phyloP scores from a whole-genome alignment of 2,888 invertebrate genomes.

The Pemphredon lugubris region DNA sequence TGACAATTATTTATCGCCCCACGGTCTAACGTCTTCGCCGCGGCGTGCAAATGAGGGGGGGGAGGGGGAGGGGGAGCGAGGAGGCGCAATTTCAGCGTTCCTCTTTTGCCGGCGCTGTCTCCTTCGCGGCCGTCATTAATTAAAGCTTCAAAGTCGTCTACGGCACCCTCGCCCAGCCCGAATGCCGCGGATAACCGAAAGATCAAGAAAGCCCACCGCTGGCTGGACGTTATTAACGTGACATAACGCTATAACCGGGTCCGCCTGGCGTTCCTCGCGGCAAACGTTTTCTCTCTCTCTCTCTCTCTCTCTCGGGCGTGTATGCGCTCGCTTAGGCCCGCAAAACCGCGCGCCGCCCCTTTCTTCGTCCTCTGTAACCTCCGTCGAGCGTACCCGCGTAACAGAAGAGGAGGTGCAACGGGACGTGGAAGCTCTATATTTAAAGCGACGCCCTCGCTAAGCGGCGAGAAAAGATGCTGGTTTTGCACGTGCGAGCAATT shows the following conservation, averaged over 20 bases:
- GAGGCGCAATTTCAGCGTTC: constrained; percentile 62
- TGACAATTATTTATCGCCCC: constrained; percentile 63
- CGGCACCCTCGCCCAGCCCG: constrained; percentile 55
- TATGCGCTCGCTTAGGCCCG: too few relatives aligned
- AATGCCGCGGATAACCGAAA: constrained; percentile 65
- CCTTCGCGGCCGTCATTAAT: constrained; percentile 72
- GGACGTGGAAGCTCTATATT: constrained; percentile 53
- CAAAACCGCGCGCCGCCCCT: too few relatives aligned
- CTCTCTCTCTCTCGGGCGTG: constrained; percentile 24
- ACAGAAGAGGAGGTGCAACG: constrained; percentile 56
- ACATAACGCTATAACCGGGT: constrained; percentile 71
- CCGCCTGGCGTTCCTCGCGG: constrained; percentile 18
- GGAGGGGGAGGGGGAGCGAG: too few relatives aligned
- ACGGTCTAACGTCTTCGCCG: constrained; percentile 30
- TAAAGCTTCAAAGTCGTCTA: constrained; percentile 74
- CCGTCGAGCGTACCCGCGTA: too few relatives aligned
- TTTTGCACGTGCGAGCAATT: constrained; percentile 64
- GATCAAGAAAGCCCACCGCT: constrained; percentile 65
- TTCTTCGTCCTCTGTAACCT: too few relatives aligned
- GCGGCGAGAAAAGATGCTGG: constrained; percentile 43
- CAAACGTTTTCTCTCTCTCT: background rate
- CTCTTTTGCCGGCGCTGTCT: constrained; percentile 47
- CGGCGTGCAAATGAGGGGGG: constrained; percentile 54
- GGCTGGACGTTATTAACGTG: constrained; percentile 76
- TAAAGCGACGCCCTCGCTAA: constrained; percentile 54